A percentile compares a stretch with the other conserved stretches of the same genome.
Evolutionary conservation across 2,797 vertebrate genomes (phyloP).

Genomic region (Bradypodion ventrale): DNA sequence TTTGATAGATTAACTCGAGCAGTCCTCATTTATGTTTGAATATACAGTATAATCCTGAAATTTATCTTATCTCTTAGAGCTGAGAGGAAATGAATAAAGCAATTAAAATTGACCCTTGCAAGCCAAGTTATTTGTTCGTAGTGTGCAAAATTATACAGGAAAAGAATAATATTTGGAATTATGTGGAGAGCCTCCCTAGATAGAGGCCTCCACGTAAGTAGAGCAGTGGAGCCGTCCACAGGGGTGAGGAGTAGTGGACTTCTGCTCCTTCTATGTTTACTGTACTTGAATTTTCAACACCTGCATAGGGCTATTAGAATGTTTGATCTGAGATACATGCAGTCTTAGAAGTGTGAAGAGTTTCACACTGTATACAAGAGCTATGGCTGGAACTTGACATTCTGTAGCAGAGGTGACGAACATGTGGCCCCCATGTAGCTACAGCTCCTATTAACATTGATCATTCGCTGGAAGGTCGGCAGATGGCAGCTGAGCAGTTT

Average conservation of each 20-base stretch:
- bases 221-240: background rate
- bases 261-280: background rate
- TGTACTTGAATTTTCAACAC: background rate
- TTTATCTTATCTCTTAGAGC: conserved; percentile 59
- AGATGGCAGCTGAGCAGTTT: too few relatives aligned
- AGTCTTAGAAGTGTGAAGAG: background rate
- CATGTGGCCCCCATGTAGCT: background rate
- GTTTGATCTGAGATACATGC: conserved; percentile 24
- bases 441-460: too few relatives aligned
- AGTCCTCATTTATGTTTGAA: conserved; percentile 42
- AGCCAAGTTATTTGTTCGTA: conserved; percentile 31
- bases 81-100: conserved; percentile 57
- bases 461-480: too few relatives aligned
- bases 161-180: background rate
- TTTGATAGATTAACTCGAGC: conserved; percentile 60
- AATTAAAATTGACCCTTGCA: conserved; percentile 44
- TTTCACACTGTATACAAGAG: background rate
- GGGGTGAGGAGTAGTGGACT: background rate
- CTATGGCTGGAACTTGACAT: background rate
- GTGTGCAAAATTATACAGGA: conserved; percentile 5
- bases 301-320: background rate
- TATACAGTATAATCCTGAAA: conserved; percentile 51
- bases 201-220: background rate
- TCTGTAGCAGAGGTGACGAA: background rate
- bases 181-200: background rate